A percentile compares a stretch with the other conserved stretches of the same genome.
phyloP scores from a whole-genome alignment of 2,888 invertebrate species.

The Agrypnus murinus region DNA sequence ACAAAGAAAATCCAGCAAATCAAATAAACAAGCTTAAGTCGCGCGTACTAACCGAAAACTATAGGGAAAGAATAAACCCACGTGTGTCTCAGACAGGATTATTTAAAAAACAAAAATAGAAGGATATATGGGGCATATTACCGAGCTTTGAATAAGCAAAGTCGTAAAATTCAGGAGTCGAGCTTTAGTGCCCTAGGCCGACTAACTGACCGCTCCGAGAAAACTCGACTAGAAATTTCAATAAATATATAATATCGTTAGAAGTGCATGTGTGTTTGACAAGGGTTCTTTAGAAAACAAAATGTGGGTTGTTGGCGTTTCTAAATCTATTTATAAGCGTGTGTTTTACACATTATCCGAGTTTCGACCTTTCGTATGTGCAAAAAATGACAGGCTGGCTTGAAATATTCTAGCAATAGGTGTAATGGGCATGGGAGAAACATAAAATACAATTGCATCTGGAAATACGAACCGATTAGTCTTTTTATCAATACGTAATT shows the following conservation, averaged over 20 bases:
- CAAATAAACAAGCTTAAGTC: conserved; percentile 42
- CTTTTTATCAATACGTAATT: too few species aligned
- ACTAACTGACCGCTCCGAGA: conserved; percentile 47
- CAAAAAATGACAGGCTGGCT: too few species aligned
- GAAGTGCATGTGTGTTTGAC: conserved; percentile 50
- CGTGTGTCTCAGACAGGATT: conserved; percentile 41
- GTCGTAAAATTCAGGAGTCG: conserved; percentile 44
- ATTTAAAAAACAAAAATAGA: conserved; percentile 32
- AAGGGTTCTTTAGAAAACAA: conserved; percentile 37
- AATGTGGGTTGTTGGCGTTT: too few species aligned
- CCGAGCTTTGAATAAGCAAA: conserved; percentile 43
- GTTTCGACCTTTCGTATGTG: too few species aligned
- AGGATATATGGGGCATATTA: conserved; percentile 23
- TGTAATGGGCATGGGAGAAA: too few species aligned
- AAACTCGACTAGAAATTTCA: conserved; percentile 41
- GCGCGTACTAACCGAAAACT: conserved; percentile 41
- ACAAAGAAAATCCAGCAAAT: conserved; percentile 45
- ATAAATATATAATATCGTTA: conserved; percentile 47
- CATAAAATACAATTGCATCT: too few species aligned
- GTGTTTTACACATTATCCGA: too few species aligned
- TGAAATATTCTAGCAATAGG: too few species aligned
- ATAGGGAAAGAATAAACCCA: conserved; percentile 31
- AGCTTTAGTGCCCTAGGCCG: conserved; percentile 41
- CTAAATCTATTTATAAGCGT: too few species aligned
- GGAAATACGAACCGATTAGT: too few species aligned